Evolutionary conservation across 35 echinoderm and acorn worm species (phyloP).

Genomic region (Holothuria glaberrima): DNA sequence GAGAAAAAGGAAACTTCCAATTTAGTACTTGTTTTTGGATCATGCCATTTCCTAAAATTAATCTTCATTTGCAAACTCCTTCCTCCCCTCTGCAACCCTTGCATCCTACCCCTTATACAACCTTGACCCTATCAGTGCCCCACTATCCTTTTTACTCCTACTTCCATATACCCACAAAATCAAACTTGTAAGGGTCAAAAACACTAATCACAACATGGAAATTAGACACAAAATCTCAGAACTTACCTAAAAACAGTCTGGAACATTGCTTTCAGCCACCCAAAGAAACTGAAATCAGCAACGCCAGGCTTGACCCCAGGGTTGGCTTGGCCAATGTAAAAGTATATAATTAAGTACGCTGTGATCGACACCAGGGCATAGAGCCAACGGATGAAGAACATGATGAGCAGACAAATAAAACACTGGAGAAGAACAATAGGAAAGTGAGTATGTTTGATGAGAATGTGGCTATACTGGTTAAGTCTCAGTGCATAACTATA

Average conservation of each 20-base stretch:
- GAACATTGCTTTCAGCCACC: slow-evolving; percentile 82
- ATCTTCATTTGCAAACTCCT: no score
- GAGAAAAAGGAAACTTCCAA: no score
- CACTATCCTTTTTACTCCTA: not conserved
- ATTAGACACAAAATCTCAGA: not conserved
- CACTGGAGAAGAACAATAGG: slow-evolving; percentile 65
- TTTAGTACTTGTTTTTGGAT: no score
- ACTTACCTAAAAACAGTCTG: slow-evolving; percentile 89
- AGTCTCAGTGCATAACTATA: no score
- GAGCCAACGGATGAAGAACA: slow-evolving; percentile 99
- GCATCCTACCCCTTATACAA: no score
- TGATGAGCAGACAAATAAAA: slow-evolving; percentile 82
- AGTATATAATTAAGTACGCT: slow-evolving; percentile 84
- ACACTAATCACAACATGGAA: not conserved
- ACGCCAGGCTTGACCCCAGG: slow-evolving; percentile 90
- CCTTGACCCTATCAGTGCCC: not conserved
- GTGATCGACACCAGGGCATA: slow-evolving; percentile 89
- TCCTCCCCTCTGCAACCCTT: no score
- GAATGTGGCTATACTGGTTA: no score
- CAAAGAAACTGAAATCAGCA: slow-evolving; percentile 90
- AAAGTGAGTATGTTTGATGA: not conserved
- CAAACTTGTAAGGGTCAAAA: not conserved
- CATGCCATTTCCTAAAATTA: no score
- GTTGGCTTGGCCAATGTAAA: slow-evolving; percentile 97
- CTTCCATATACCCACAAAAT: no score